Evolutionary conservation across 2,113 vertebrate species (phyloP), one percentile per base, ranked within the genome.

Genomic region (Hymenochirus boettgeri): DNA sequence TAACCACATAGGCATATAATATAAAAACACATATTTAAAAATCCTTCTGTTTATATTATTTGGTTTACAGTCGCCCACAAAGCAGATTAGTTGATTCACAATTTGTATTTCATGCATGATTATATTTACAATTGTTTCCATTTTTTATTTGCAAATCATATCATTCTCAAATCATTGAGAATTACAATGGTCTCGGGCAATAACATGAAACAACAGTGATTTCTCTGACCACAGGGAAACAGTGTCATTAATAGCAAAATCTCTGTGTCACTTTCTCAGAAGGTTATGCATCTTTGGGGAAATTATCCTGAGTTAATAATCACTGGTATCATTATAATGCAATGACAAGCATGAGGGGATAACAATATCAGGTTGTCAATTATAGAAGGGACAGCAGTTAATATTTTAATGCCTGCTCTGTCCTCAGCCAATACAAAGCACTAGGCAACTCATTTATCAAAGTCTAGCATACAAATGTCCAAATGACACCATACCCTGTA

Each of bases 291-390:
- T 66, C 63, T 66, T 51, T 55, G 35, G 63, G 63, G 63, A 66
- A 66, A 66, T 58, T 50, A 66, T 66, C 31, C 63, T 51, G 45
- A 12, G 54, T 51, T 66, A 29, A 56, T 66, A 57, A 66, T 66
- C 54, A 51, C 45, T 66, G 27, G 55, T 58, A 66, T 57, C 58
- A 66, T 66, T 66, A 58, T 58, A 66, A 51, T 58, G 63, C 63
- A 66, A 66, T 58, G 63, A 66, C 55, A 66, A 66, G 63, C 63
- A 66, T 66, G 63, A 66, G 33, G 63, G 54, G 63, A 57, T 66
- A 66, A 66, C 63, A 66, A 55, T 66, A 66, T 66, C 63, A 66
- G 57, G 22, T 46, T 66, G 63, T 66, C 63, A 66, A 66, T 66
- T 66, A 66, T 46, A 58, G 63, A 58, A 23, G 63, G 63, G 63